Evolutionary conservation across 2,888 invertebrate genomes (phyloP), one percentile per base, ranked within the genome.

Genomic region (Drosophila nr. medialis): DNA sequence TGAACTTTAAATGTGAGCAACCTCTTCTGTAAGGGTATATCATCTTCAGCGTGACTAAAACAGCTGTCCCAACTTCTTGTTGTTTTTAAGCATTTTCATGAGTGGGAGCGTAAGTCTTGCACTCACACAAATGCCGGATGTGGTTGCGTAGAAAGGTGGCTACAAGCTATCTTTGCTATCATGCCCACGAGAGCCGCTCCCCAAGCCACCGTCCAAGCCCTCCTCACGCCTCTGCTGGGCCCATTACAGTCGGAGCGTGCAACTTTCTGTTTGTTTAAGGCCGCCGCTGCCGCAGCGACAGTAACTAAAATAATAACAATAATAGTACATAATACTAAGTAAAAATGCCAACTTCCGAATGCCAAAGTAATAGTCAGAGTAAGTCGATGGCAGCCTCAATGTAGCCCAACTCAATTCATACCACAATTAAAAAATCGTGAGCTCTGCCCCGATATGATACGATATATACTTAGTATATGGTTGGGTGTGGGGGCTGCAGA

Each of bases 281-380:
- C 73, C 74, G 77, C 73, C 64, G 42, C 72, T 53, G 63, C 69
- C 15, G 13, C 56, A 50, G 56, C 64, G 27, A 53, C 73, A 77
- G 62, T 66, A 68, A 75, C 78, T 82, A 77, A 86, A 78, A 81
- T 83, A 84, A 86, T 80, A 85, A 87, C 83, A 84, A 87, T 81
- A 80, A 84, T 81, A 80, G 81, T 77, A 75, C 70, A 76, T 78
- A 86, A 84, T 82, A 80, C 82, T 82, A 76, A 72, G 51, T 80
- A 76, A 82, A 85, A 85, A 87, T 80, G 80, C 76, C 83, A 72
- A 87, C 85, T 87, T 87, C 85, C 85, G 85, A 85, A 51, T 49
- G 64, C 59, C 62, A 24, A 42, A 50, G 49, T 18, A 38, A 42
- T 34, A 45, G 55, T 21, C 40, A 3, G 6, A 38, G 32, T 34